Conservation (phyloP, 2,113 vertebrate genomes). For the Siniperca knerii region DNA sequence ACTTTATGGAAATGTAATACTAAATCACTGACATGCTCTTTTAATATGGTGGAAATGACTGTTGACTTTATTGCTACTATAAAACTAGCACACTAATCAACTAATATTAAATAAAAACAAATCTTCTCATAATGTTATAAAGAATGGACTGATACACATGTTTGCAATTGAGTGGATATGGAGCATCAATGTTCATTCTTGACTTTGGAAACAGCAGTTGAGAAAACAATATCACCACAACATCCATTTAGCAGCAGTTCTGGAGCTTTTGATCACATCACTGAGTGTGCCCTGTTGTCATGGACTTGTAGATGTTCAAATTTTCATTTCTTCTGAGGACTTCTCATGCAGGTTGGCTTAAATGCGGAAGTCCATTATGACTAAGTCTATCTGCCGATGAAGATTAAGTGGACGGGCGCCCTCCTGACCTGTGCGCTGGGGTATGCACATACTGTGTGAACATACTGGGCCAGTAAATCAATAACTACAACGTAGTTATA, state of each 20-base stretch:
- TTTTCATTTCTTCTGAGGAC: not conserved
- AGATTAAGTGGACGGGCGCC: too few relatives aligned
- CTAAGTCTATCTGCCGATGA: too few relatives aligned
- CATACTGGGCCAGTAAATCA: not conserved
- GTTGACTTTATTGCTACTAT: too few relatives aligned
- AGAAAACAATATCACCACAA: not conserved
- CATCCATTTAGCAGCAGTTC: not conserved
- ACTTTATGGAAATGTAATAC: not conserved
- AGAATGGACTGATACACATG: not conserved
- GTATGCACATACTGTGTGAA: not conserved
- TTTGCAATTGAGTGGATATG: not conserved
- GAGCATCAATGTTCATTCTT: not conserved
- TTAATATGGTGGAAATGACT: too few relatives aligned
- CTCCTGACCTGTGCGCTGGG: too few relatives aligned
- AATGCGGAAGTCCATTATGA: not conserved
- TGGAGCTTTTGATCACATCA: not conserved
- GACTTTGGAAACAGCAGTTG: not conserved
- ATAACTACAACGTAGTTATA: not conserved
- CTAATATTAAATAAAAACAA: not conserved
- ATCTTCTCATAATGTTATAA: not conserved
- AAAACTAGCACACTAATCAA: not conserved
- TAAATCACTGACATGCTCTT: not conserved
- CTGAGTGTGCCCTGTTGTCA: too few relatives aligned
- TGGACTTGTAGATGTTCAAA: not conserved
- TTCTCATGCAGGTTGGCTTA: not conserved